Evolutionary conservation across 2,888 invertebrate species (phyloP), one percentile per base, ranked within the genome.

Genomic region (Augochlorella aurata): DNA sequence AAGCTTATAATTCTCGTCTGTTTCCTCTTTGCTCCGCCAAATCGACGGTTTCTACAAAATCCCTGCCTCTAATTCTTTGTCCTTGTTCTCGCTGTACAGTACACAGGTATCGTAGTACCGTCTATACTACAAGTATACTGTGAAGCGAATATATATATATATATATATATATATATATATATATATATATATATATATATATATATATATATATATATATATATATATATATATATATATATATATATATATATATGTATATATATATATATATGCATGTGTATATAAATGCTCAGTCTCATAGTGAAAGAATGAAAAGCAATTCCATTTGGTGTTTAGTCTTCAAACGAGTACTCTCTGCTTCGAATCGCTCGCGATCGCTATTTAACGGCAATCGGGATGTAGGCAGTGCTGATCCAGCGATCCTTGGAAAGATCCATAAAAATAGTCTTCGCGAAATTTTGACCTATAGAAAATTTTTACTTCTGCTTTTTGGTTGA

Each of bases 251-350:
- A 0, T 38, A 49, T 49, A 10, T 49, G 10, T 14, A 8, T 83
- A 68, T 75, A 66, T 83, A 82, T 69, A 83, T 63, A 77, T 83
- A 66, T 80, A 70, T 71, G 73, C 72, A 67, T 83, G 78, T 84
- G 82, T 83, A 79, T 73, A 77, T 65, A 87, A 83, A 79, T 88
- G 87, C 89, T 92, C 92, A 92, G 92, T 92, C 92, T 92, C 91
- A 92, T 91, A 86, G 87, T 90, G 88, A 89, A 89, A 88, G 87
- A 69, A 69, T 29, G 71, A 71, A 72, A 90, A 91, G 89, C 89
- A 90, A 91, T 91, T 90, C 90, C 91, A 85, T 91, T 85, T 87
- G 80, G 82, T 88, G 82, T 86, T 86, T 84, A 66, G 67, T 70
- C 58, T 87, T 81, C 71, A 74, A 71, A 82, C 75, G 74, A 79